Conservation (phyloP, 2,113 vertebrate genomes). For the Burhinus bistriatus region DNA sequence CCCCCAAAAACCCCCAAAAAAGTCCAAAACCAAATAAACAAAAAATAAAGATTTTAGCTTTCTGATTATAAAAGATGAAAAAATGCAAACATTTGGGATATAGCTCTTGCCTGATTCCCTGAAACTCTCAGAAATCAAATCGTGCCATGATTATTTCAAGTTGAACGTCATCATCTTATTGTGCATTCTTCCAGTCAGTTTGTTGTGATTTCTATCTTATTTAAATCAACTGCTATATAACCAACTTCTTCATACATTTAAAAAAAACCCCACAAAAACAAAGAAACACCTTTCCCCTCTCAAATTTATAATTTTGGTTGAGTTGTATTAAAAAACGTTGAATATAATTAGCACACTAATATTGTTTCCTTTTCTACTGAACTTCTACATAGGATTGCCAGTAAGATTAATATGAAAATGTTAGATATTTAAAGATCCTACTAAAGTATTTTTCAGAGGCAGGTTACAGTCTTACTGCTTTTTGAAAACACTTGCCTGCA, state of each 20-base stretch:
- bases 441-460: not conserved
- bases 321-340: not conserved
- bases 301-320: not conserved
- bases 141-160: not conserved
- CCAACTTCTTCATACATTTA: not conserved
- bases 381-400: not conserved
- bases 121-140: not conserved
- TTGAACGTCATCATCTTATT: not conserved
- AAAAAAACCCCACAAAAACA: not conserved
- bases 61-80: not conserved
- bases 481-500: not conserved
- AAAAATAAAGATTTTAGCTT: not conserved
- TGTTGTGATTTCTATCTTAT: not conserved
- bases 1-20: not conserved
- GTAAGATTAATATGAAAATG: not conserved
- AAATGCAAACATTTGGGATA: not conserved
- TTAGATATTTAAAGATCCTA: not conserved
- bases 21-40: not conserved
- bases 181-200: not conserved
- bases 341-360: not conserved
- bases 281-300: not conserved
- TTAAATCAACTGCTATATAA: not conserved
- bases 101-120: not conserved
- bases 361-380: not conserved
- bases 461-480: not conserved